phyloP scores from a whole-genome alignment of 2,797 vertebrate genomes.

The Tarsius wallacei region DNA sequence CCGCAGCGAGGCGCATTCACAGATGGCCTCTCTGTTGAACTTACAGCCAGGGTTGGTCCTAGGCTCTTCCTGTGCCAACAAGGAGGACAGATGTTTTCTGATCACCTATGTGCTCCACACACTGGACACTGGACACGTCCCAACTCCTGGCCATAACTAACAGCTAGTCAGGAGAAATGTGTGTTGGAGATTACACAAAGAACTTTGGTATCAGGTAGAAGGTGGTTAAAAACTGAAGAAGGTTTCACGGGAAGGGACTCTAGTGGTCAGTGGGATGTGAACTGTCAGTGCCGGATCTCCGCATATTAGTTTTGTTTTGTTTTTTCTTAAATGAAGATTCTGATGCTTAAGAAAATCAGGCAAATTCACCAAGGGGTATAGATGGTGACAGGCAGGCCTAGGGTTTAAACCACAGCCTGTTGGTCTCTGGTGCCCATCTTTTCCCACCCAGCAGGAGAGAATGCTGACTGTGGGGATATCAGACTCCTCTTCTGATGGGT shows the following conservation, averaged over 20 bases:
- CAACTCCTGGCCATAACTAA: not conserved
- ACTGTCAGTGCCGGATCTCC: not conserved
- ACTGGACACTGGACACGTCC: not conserved
- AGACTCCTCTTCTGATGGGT: not conserved
- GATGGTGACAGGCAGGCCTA: not conserved
- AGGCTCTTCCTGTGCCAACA: not conserved
- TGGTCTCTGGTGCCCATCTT: not conserved
- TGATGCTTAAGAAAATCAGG: not conserved
- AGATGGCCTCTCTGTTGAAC: rapidly evolving
- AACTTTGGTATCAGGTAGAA: not conserved
- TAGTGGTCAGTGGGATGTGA: not conserved
- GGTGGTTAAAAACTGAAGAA: not conserved
- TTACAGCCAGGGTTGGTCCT: not conserved
- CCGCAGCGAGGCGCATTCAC: not conserved
- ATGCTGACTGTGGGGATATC: not conserved
- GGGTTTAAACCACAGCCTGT: not conserved
- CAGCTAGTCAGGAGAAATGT: not conserved
- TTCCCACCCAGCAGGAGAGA: not conserved
- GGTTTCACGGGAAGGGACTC: not conserved
- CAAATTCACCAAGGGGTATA: not conserved
- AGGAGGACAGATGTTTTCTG: not conserved
- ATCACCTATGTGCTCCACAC: not conserved
- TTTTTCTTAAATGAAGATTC: not conserved
- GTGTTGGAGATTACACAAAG: not conserved
- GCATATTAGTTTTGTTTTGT: not conserved